These are phyloP conservation scores for Drosophila mauritiana DNA, from an alignment of 1,140 invertebrate species.

Conservation along the genomic window DNA sequence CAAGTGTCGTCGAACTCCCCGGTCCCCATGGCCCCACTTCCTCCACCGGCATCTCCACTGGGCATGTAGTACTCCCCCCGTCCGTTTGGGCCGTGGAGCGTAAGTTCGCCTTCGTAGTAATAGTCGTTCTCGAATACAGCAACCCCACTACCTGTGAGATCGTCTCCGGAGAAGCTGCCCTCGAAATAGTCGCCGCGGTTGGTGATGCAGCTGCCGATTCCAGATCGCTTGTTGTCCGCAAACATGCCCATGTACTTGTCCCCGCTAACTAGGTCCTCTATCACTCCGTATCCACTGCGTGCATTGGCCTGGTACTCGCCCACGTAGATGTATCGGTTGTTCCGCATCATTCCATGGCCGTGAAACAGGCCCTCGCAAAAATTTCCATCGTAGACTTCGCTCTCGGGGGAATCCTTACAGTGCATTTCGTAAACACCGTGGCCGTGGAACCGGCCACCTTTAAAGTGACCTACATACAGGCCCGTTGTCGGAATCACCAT, in stretches of 20 bases:
- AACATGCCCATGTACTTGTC: constrained; percentile 96
- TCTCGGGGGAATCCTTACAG: constrained; percentile 89
- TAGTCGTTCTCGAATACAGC: constrained; percentile 95
- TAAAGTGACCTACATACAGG: constrained; percentile 93
- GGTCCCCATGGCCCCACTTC: constrained; percentile 1
- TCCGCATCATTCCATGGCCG: constrained; percentile 93
- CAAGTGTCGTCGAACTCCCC: constrained; percentile 61
- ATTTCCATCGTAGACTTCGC: constrained; percentile 93
- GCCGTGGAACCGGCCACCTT: constrained; percentile 93
- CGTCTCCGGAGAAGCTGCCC: constrained; percentile 91
- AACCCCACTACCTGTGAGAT: constrained; percentile 92
- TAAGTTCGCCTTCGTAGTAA: constrained; percentile 95
- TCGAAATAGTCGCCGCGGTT: constrained; percentile 96
- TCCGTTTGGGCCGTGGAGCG: constrained; percentile 86
- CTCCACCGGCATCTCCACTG: constrained; percentile 80
- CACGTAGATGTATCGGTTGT: constrained; percentile 93
- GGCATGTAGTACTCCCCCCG: constrained; percentile 92
- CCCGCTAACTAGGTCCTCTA: constrained; percentile 93
- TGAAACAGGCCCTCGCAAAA: constrained; percentile 93
- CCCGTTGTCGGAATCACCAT: constrained; percentile 85
- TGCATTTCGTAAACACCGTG: constrained; percentile 88
- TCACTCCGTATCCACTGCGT: constrained; percentile 93
- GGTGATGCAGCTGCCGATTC: constrained; percentile 93
- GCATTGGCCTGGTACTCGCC: constrained; percentile 92
- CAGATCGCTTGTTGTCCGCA: constrained; percentile 92